A percentile compares a stretch with the other conserved stretches of the same genome.
Conservation (phyloP, 1,140 invertebrate genomes). For the Thaumatotibia leucotreta region DNA sequence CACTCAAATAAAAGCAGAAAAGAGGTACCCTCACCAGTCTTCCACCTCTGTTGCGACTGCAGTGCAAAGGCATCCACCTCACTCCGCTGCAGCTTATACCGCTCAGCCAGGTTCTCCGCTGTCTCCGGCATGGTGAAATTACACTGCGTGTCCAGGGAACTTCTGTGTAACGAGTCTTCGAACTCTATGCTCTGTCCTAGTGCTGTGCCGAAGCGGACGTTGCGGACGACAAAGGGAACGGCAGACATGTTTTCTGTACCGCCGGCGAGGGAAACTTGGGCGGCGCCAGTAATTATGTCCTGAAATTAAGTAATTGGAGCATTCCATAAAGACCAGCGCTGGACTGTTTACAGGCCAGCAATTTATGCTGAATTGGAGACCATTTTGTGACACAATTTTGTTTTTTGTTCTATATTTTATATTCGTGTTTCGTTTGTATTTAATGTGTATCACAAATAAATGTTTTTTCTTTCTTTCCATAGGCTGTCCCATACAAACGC, state of each 20-base stretch:
- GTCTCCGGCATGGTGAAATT: constrained; percentile 97
- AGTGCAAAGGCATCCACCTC: constrained; percentile 94
- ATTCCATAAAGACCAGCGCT: no score
- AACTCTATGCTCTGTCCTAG: constrained; percentile 88
- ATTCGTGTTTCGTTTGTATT: no score
- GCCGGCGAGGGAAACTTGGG: constrained; percentile 92
- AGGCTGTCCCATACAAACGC: no score
- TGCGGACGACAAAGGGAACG: constrained; percentile 90
- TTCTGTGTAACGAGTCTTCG: constrained; percentile 89
- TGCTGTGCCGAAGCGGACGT: constrained; percentile 91
- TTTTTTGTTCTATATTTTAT: no score
- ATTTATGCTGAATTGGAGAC: no score
- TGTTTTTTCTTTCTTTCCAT: no score
- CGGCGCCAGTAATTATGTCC: constrained; percentile 92
- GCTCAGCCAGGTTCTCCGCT: constrained; percentile 96
- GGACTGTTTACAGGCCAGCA: no score
- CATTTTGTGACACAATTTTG: no score
- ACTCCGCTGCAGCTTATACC: constrained; percentile 89
- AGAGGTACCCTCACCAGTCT: constrained; percentile 79
- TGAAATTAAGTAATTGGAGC: constrained; percentile 52
- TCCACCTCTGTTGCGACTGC: constrained; percentile 89
- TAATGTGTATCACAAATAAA: no score
- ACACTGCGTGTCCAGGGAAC: constrained; percentile 91
- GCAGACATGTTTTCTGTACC: constrained; percentile 97
- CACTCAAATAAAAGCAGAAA: background rate